Base-by-base conservation (phyloP, 2,113 vertebrate genomes). In the Corapipo altera region DNA sequence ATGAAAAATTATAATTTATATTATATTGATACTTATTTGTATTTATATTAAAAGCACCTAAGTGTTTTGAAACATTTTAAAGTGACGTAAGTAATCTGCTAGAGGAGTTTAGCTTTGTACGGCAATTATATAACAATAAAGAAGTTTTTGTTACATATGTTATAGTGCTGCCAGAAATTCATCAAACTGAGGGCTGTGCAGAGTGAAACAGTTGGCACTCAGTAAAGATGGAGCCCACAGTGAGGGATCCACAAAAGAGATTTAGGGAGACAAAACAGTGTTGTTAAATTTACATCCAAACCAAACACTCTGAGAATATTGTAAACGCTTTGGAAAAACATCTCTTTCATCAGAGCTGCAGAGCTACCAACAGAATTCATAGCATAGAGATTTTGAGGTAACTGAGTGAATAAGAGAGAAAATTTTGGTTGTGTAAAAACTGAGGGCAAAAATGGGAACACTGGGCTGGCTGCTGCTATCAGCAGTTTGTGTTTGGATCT, bases 401-500 rank as follows among this genome's bases (percentile, higher is more conserved):
- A 49, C 55, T 48, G 41, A 61, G 37, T 6, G 5, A 90, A 32
- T 66, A 59, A 59, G 5, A 46, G 41, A 83, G 43, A 78, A 82
- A n/a, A 41, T 35, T 26, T 41, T 69, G 28, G 9, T 58, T 67
- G 22, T 83, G 6, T 62, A 35, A 83, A 62, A 69, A 24, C 43
- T 37, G 8, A 39, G 27, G 26, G 15, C 22, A 83, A 67, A 88
- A 91, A n/a, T 54, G 32, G 10, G 35, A 85, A 27, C 8, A 8
- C 37, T 2, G 0, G 57, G 14, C 41, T 0, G 2, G 21, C 33
- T 76, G 43, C 74, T 78, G 21, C 41, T 39, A 1, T 74, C 43
- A 91, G 32, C 58, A 91, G 17, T 72, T 93, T 78, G 35, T 73
- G 30, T 64, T 73, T 70, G 30, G 19, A 54, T 57, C 23, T 77